Percentiles rank a stretch among this genome's conserved stretches.
phyloP scores from a whole-genome alignment of 2,888 invertebrate genomes.

The Drosophila niveifrons region DNA sequence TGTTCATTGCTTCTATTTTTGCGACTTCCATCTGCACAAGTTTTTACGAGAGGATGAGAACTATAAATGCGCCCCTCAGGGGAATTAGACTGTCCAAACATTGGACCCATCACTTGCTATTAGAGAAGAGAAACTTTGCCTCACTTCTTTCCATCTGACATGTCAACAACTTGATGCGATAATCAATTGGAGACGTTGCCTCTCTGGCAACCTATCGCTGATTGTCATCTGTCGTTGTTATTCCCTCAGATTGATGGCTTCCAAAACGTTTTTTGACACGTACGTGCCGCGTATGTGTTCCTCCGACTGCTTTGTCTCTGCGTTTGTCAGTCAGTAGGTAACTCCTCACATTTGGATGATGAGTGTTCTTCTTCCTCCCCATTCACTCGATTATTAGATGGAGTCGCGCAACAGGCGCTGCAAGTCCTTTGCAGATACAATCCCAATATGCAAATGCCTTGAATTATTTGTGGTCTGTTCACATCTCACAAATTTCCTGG shows the following conservation, averaged over 20 bases:
- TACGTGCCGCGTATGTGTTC: slow-evolving; percentile 38
- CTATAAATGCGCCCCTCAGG: slow-evolving; percentile 43
- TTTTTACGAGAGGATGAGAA: slow-evolving; percentile 39
- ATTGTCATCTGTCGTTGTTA: slow-evolving; percentile 62
- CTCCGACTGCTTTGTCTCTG: slow-evolving; percentile 33
- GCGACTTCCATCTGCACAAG: slow-evolving; percentile 9
- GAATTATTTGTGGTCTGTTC: slow-evolving; percentile 46
- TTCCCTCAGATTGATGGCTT: slow-evolving; percentile 66
- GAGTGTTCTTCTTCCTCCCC: not conserved
- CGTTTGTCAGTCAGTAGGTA: slow-evolving; percentile 23
- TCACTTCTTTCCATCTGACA: slow-evolving; percentile 19
- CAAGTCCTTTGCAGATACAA: slow-evolving; percentile 19
- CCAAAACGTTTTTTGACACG: slow-evolving; percentile 63
- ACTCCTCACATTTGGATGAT: not conserved
- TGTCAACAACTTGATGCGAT: slow-evolving; percentile 62
- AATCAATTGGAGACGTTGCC: slow-evolving; percentile 60
- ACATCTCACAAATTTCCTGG: no score
- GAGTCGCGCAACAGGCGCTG: slow-evolving; percentile 50
- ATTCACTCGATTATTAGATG: not conserved
- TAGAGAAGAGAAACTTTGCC: slow-evolving; percentile 11
- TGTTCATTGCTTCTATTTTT: slow-evolving; percentile 12
- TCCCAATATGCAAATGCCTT: slow-evolving; percentile 56
- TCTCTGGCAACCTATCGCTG: slow-evolving; percentile 22
- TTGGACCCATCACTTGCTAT: slow-evolving; percentile 34
- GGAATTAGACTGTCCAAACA: slow-evolving; percentile 27